Evolutionary conservation across 2,797 vertebrate genomes (phyloP).

Genomic region (Phaenicophaeus curvirostris): DNA sequence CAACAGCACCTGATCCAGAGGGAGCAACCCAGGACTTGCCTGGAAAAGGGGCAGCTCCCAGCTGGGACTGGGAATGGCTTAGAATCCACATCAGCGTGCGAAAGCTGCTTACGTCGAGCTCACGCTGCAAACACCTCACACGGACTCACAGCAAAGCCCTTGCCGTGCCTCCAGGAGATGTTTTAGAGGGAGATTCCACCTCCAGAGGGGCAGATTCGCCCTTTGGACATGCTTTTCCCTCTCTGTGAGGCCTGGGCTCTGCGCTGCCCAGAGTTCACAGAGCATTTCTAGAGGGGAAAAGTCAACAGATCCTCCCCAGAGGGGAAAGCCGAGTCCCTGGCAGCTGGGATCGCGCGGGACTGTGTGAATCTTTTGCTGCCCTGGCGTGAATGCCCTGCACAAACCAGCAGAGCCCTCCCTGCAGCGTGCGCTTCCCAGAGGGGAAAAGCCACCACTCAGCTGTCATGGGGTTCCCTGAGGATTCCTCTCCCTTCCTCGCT

Average conservation of each 20-base stretch:
- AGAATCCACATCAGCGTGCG: neutral
- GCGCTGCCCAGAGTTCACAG: no score
- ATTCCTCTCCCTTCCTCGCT: neutral
- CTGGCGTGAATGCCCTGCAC: neutral
- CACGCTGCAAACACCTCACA: neutral
- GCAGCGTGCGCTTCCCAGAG: no score
- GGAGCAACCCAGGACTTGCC: neutral
- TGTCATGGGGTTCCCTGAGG: accelerated
- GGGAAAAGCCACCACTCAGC: neutral
- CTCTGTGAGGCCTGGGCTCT: neutral
- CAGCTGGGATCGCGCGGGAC: neutral
- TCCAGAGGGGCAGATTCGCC: neutral
- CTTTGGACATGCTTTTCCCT: no score
- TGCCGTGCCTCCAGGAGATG: neutral
- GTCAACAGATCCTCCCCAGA: no score
- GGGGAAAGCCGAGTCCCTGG: neutral
- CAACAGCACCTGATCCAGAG: accelerated
- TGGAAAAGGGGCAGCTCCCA: neutral
- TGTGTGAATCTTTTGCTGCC: accelerated
- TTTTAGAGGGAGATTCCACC: neutral
- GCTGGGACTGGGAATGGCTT: neutral
- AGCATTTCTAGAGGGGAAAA: no score
- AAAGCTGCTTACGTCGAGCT: neutral
- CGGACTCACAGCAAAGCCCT: neutral
- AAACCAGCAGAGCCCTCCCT: neutral